These are phyloP conservation scores for Chymomyza procnemis DNA, from an alignment of 2,888 invertebrate species.

Conservation along the genomic window DNA sequence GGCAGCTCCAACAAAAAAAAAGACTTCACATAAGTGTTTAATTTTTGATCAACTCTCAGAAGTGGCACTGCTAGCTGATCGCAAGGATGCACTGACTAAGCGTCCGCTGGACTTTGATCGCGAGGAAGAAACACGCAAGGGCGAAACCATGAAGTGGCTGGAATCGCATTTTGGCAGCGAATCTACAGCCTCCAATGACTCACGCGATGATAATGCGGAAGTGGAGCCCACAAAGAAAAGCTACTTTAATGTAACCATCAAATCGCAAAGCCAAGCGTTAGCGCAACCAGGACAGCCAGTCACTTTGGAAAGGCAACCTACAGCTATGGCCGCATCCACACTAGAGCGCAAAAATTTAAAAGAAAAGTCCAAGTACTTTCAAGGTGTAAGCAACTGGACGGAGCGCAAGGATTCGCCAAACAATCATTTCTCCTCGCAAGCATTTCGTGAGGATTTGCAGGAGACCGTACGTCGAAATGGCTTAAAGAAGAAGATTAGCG, in stretches of 20 bases:
- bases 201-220: slow-evolving; percentile 78
- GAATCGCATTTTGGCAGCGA: slow-evolving; percentile 94
- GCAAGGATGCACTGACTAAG: slow-evolving; percentile 89
- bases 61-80: slow-evolving; percentile 80
- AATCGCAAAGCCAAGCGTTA: slow-evolving; percentile 79
- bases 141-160: slow-evolving; percentile 94
- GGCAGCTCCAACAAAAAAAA: background rate
- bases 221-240: slow-evolving; percentile 84
- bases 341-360: slow-evolving; percentile 53
- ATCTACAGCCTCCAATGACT: slow-evolving; percentile 85
- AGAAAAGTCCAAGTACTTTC: slow-evolving; percentile 82
- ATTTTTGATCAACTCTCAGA: slow-evolving; percentile 41
- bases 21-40: background rate
- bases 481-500: slow-evolving; percentile 64
- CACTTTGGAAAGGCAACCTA: slow-evolving; percentile 33
- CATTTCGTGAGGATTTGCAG: slow-evolving; percentile 77
- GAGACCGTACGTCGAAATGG: slow-evolving; percentile 77
- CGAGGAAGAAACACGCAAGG: slow-evolving; percentile 92
- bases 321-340: slow-evolving; percentile 17
- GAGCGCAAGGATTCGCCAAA: slow-evolving; percentile 47
- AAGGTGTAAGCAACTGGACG: slow-evolving; percentile 89
- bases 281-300: slow-evolving; percentile 68
- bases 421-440: slow-evolving; percentile 77
- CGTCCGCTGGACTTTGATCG: slow-evolving; percentile 91
- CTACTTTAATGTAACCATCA: slow-evolving; percentile 88